Evolutionary conservation across 2,888 invertebrate species (phyloP).

Genomic region (Adineta ricciae): DNA sequence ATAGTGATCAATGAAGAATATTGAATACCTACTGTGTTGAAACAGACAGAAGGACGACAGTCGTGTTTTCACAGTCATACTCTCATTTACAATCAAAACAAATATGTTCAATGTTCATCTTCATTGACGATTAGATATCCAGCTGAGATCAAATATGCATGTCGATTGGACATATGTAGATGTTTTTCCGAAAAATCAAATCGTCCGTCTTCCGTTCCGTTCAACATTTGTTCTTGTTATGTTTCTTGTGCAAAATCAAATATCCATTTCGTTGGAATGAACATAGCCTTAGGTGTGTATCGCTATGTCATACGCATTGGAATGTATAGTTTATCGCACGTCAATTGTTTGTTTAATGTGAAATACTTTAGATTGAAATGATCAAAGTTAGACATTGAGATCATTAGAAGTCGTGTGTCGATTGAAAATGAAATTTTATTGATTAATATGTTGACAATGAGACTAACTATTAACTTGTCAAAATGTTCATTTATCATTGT

Average conservation of each 20-base stretch:
- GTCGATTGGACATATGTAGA: not conserved
- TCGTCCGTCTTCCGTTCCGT: too few relatives aligned
- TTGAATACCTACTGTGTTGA: not conserved
- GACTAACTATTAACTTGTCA: not conserved
- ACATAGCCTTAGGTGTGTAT: not conserved
- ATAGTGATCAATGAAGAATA: not conserved
- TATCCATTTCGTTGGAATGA: not conserved
- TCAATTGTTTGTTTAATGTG: not conserved
- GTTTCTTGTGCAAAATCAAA: not conserved
- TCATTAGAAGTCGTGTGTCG: not conserved
- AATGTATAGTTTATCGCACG: too few relatives aligned
- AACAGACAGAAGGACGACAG: not conserved
- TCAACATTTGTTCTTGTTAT: not conserved
- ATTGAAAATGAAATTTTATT: not conserved
- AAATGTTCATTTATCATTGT: not conserved
- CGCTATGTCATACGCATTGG: not conserved
- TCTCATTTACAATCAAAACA: slow-evolving; percentile 5
- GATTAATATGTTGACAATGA: not conserved
- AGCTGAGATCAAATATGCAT: not conserved
- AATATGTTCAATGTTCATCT: not conserved
- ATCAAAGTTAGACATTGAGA: not conserved
- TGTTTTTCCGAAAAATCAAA: not conserved
- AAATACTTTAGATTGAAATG: not conserved
- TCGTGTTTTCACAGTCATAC: not conserved
- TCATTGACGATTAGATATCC: not conserved